Evolutionary conservation across 2,888 invertebrate species (phyloP).

Genomic region (Drosophila dives): DNA sequence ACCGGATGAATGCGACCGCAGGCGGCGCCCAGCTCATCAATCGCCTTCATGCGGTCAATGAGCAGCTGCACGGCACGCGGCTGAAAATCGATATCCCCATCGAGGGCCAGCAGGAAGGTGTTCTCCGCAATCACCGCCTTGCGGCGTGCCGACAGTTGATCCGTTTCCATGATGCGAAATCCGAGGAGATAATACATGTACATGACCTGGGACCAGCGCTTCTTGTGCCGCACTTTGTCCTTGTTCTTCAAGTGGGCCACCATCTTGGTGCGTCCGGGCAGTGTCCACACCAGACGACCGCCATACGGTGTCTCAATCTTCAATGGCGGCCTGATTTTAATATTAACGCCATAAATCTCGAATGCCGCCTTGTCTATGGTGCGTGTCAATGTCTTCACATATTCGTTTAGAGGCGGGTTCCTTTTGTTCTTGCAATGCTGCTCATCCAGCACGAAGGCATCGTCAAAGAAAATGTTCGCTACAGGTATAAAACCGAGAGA

Average conservation of each 20-base stretch:
- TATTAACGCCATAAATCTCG: constrained; percentile 89
- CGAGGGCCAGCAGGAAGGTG: constrained; percentile 93
- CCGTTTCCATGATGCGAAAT: constrained; percentile 90
- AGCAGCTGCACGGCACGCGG: constrained; percentile 91
- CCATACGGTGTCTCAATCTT: constrained; percentile 94
- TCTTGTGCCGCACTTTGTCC: constrained; percentile 93
- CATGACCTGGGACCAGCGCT: constrained; percentile 98
- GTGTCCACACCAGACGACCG: constrained; percentile 92
- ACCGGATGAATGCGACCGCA: constrained; percentile 96
- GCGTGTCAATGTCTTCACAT: constrained; percentile 90
- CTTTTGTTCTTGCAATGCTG: constrained; percentile 84
- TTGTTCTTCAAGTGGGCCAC: constrained; percentile 96
- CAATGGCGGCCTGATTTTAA: constrained; percentile 88
- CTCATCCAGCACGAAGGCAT: constrained; percentile 89
- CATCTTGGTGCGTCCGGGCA: constrained; percentile 94
- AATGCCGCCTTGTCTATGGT: constrained; percentile 91
- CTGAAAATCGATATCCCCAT: constrained; percentile 95
- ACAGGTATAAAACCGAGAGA: background rate
- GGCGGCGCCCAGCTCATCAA: constrained; percentile 92
- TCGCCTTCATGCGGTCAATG: constrained; percentile 94
- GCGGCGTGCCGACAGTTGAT: constrained; percentile 81
- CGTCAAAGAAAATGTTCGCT: constrained; percentile 92
- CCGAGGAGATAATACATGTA: constrained; percentile 97
- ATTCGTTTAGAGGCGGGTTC: constrained; percentile 92
- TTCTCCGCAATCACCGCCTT: constrained; percentile 91